Base-by-base conservation (phyloP, 2,888 invertebrate genomes). In the Pyrochroa serraticornis region DNA sequence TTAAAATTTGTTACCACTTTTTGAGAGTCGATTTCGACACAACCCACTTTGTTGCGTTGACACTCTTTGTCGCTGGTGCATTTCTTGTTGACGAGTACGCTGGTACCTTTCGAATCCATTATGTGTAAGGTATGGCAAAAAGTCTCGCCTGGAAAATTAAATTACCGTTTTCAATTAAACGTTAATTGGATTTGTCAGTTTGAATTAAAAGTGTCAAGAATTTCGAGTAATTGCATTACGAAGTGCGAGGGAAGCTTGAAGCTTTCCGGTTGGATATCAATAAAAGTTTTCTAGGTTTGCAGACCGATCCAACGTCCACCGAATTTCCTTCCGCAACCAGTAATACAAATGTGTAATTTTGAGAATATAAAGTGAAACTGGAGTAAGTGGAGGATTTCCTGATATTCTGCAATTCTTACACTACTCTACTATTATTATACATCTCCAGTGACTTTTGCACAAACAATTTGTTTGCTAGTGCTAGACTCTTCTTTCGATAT, bases 81-180 rank as follows among this genome's bases (percentile, higher is more conserved):
- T 73, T 85, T 84, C 75, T 87, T 87, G 78, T 85, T 84, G 63
- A 87, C 86, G 73, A 85, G 77, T 51, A 85, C 84, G 71, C 85
- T 86, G 59, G 83, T 82, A n/a, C 85, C 86, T 55, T 80, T 82
- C 56, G 85, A 84, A 75, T 85, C 85, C 82, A 86, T 82, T 71
- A 86, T 83, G 77, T 86, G 85, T 67, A 85, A 77, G 36, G 85
- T 85, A 74, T 85, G 84, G 71, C 85, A 86, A 74, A 85, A 86
- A 65, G 84, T 84, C 72, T 83, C 81, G 61, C 83, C 84, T 79
- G 74, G 3, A 53, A 50, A 64, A 60, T 64, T 45, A 34, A 58
- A 63, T 62, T 55, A 58, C 57, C 33, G 47, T 37, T 58, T 58
- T 57, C 57, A 57, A 50, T 57, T 57, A 57, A 51, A 46, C n/a